These are phyloP conservation scores for Lanius ludovicianus DNA, from an alignment of 2,113 vertebrate species.

Conservation along the genomic window DNA sequence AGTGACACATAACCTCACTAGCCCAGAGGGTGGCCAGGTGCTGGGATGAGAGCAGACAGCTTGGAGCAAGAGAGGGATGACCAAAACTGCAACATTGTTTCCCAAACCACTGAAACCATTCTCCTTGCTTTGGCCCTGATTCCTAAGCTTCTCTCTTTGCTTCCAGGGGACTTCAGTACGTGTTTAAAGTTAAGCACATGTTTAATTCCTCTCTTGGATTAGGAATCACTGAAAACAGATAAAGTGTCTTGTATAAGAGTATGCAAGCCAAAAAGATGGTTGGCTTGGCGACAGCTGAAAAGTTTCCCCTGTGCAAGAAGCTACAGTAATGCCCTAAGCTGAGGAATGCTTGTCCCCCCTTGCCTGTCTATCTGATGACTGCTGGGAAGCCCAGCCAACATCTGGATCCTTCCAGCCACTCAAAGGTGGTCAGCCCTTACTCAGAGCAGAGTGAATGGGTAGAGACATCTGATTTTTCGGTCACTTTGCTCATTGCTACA, in stretches of 20 bases:
- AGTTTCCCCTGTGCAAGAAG: not conserved
- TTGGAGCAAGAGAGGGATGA: not conserved
- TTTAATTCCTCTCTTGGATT: not conserved
- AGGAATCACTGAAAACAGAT: not conserved
- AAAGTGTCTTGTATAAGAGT: not conserved
- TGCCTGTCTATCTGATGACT: not conserved
- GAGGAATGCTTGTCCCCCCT: not conserved
- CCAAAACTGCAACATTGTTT: not conserved
- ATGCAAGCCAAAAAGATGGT: not conserved
- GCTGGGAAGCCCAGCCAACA: not conserved
- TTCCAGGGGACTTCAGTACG: not conserved
- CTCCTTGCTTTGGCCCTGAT: not conserved
- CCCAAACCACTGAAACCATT: not conserved
- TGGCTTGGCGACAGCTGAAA: not conserved
- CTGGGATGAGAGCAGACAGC: not conserved
- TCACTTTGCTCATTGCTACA: not conserved
- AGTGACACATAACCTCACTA: rapidly evolving
- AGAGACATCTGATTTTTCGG: not conserved
- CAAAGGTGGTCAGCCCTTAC: not conserved
- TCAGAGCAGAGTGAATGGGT: not conserved
- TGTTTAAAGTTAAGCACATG: not conserved
- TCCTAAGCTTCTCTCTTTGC: not conserved
- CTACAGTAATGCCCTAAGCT: not conserved
- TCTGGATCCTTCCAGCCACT: not conserved
- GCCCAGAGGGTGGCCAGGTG: not conserved